A percentile compares a stretch with the other conserved stretches of the same genome.
Conservation (phyloP, 2,113 vertebrate genomes). For the Gobio gobio region DNA sequence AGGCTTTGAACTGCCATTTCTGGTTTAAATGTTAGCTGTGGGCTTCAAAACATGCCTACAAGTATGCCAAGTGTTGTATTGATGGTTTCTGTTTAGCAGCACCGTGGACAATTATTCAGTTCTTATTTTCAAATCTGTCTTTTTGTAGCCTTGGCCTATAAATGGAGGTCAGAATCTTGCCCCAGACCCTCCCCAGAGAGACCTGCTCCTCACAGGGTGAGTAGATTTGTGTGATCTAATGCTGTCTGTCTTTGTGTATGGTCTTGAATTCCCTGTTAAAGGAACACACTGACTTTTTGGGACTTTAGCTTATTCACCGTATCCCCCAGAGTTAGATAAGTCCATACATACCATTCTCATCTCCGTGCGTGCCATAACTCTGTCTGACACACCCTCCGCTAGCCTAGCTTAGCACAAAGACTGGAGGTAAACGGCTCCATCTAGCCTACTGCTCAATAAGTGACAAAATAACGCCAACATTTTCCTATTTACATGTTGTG, state of each 20-base stretch:
- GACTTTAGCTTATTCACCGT: no score
- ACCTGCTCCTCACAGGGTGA: conserved; percentile 95
- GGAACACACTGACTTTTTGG: no score
- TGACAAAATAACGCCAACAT: no score
- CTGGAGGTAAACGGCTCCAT: no score
- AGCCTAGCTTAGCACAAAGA: no score
- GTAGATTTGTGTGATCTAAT: conserved; percentile 54
- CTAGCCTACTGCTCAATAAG: no score
- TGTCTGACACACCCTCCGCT: no score
- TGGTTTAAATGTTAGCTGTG: conserved; percentile 5
- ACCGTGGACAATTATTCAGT: neutral
- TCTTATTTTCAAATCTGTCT: conserved; percentile 43
- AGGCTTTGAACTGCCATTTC: neutral
- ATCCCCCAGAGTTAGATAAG: no score
- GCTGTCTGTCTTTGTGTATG: neutral
- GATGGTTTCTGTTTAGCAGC: neutral
- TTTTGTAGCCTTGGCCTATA: conserved; percentile 88
- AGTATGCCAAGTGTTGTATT: neutral
- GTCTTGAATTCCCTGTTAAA: neutral
- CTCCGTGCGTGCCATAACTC: no score
- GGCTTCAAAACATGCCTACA: neutral
- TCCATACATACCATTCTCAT: no score
- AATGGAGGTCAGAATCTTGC: conserved; percentile 89
- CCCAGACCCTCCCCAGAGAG: conserved; percentile 90
- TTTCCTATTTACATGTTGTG: no score